These are phyloP conservation scores for Fulica atra DNA, from an alignment of 2,113 vertebrate genomes.

Conservation along the genomic window DNA sequence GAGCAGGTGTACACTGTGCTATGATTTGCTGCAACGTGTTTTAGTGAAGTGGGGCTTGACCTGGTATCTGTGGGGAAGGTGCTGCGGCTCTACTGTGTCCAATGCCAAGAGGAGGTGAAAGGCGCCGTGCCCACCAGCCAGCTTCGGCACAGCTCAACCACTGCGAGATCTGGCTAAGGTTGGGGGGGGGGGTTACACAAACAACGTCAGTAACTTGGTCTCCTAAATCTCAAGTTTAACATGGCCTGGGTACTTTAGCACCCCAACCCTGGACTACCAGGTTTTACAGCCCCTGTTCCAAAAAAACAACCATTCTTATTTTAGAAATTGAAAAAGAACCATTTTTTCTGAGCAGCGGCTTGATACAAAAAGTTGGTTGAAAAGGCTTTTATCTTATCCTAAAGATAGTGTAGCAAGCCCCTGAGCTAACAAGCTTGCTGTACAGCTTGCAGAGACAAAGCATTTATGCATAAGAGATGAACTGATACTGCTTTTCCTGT, in stretches of 20 bases:
- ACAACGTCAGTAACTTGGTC: neutral
- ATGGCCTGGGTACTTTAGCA: neutral
- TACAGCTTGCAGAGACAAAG: constrained; percentile 18
- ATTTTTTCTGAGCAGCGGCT: neutral
- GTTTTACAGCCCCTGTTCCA: neutral
- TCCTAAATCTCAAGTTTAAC: neutral
- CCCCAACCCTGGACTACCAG: neutral
- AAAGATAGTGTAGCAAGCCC: neutral
- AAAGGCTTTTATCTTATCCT: constrained; percentile 11
- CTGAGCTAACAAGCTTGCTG: neutral
- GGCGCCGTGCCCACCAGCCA: neutral
- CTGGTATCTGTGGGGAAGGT: neutral
- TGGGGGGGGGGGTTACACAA: neutral
- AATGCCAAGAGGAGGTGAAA: neutral
- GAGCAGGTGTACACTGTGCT: rapidly evolving
- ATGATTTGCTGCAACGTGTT: neutral
- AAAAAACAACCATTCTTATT: neutral
- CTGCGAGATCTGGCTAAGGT: neutral
- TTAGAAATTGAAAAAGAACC: neutral
- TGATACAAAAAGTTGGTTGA: neutral
- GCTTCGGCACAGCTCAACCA: neutral
- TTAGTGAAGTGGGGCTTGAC: neutral
- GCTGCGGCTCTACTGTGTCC: neutral
- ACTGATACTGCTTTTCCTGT: neutral
- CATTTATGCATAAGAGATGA: constrained; percentile 39